A percentile compares a stretch with the other conserved stretches of the same genome.
These are phyloP conservation scores for Pseudococcus longispinus DNA, from an alignment of 2,888 invertebrate genomes.

Conservation along the genomic window DNA sequence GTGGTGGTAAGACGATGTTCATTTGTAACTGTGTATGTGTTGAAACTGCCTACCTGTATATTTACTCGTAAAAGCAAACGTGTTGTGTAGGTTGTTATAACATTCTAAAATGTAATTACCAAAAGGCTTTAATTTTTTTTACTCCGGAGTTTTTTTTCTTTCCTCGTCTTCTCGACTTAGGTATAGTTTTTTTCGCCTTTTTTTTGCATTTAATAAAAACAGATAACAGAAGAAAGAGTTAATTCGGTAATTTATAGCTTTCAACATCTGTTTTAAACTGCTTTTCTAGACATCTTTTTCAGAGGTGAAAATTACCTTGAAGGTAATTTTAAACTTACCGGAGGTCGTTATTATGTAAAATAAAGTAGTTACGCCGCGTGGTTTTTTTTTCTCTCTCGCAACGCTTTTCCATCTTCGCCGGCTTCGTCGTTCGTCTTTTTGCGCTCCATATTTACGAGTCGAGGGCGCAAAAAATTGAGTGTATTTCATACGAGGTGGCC, in stretches of 20 bases:
- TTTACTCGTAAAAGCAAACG: neutral
- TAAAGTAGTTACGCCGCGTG: slow-evolving; percentile 46
- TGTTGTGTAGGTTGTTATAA: slow-evolving; percentile 3
- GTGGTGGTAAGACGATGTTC: neutral
- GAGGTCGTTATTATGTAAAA: slow-evolving; percentile 53
- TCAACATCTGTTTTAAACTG: slow-evolving; percentile 54
- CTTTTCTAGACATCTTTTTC: slow-evolving; percentile 54
- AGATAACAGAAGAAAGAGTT: slow-evolving; percentile 54
- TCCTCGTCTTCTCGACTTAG: neutral
- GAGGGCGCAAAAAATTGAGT: neutral
- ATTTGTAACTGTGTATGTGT: neutral
- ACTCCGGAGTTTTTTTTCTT: neutral
- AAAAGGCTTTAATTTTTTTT: slow-evolving; percentile 42
- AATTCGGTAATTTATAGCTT: slow-evolving; percentile 55
- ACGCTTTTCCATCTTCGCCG: neutral
- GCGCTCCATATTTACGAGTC: neutral
- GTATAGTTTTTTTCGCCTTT: slow-evolving; percentile 2
- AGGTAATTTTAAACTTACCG: slow-evolving; percentile 52
- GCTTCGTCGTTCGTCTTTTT: neutral
- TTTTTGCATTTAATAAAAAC: slow-evolving; percentile 52
- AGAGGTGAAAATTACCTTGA: slow-evolving; percentile 55
- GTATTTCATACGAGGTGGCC: neutral
- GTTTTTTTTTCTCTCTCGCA: neutral
- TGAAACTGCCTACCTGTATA: neutral
- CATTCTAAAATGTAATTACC: slow-evolving; percentile 45